These are phyloP conservation scores for Silurus aristotelis DNA, from an alignment of 2,797 vertebrate genomes.

Conservation along the genomic window DNA sequence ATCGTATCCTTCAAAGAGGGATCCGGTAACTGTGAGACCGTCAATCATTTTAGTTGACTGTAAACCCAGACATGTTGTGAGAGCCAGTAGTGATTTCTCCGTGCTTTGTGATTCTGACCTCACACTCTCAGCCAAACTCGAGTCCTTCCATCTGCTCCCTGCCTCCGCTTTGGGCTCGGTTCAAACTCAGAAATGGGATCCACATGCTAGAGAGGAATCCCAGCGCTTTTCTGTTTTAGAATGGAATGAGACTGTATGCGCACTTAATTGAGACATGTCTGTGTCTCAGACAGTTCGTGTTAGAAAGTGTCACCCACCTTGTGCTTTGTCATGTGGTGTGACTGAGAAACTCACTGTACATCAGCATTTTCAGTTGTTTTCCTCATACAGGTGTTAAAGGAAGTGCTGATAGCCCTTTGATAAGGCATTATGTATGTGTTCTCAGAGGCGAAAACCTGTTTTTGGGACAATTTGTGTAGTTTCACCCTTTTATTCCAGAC, in stretches of 20 bases:
- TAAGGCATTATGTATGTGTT: not conserved
- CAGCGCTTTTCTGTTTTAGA: conserved; percentile 31
- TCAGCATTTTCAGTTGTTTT: not conserved
- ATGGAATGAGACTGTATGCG: conserved; percentile 36
- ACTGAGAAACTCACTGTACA: conserved; percentile 5
- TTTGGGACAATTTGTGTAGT: not conserved
- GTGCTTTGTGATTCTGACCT: conserved; percentile 23
- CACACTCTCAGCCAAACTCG: conserved; percentile 34
- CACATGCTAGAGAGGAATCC: conserved; percentile 42
- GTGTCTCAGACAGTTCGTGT: conserved; percentile 9
- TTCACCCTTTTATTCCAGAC: not conserved
- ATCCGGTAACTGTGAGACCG: not conserved
- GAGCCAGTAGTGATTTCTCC: conserved; percentile 34
- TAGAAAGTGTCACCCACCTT: conserved; percentile 12
- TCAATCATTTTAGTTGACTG: conserved; percentile 14
- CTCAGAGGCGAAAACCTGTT: conserved; percentile 13
- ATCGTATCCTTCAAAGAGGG: not conserved
- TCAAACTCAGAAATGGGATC: conserved; percentile 49
- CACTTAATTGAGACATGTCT: conserved; percentile 16
- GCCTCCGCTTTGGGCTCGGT: conserved; percentile 47
- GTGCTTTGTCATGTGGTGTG: not conserved
- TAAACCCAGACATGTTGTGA: conserved; percentile 23
- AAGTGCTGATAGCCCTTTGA: conserved; percentile 9
- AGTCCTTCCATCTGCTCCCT: conserved; percentile 54
- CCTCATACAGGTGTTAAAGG: not conserved